phyloP scores from a whole-genome alignment of 2,797 vertebrate genomes.

The Petrocephalus sullivani region DNA sequence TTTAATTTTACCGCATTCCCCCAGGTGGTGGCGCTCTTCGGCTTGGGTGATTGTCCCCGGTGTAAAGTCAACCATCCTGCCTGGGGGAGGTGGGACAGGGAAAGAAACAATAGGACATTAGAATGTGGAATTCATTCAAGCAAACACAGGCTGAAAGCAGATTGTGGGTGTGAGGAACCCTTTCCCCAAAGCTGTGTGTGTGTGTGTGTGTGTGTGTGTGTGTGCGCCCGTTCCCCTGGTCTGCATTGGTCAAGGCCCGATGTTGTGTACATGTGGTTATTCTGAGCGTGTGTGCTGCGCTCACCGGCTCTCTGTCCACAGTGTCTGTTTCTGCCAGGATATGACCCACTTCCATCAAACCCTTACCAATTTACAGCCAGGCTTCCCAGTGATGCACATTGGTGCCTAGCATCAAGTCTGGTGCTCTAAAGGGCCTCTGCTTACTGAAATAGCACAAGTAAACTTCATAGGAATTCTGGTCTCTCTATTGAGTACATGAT shows the following conservation, averaged over 20 bases:
- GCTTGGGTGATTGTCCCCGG: not conserved
- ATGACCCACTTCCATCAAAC: not conserved
- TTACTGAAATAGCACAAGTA: not conserved
- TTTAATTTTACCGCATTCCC: not conserved
- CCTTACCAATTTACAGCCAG: not conserved
- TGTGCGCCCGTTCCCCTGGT: not conserved
- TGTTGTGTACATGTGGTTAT: not conserved
- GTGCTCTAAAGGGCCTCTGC: not conserved
- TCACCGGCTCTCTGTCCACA: not conserved
- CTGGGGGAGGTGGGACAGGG: not conserved
- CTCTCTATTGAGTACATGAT: not conserved
- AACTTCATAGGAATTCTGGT: not conserved
- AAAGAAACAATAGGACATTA: too few relatives aligned
- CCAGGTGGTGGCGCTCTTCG: not conserved
- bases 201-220: too few relatives aligned
- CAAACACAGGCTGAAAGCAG: not conserved
- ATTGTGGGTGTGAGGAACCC: too few relatives aligned
- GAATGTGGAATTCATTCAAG: not conserved
- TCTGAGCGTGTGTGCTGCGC: not conserved
- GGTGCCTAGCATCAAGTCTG: not conserved
- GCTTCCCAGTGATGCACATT: not conserved
- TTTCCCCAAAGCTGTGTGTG: too few relatives aligned
- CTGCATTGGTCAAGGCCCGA: not conserved
- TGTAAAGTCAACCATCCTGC: not conserved
- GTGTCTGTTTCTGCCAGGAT: not conserved